Evolutionary conservation across 2,113 vertebrate species (phyloP), one percentile per base, ranked within the genome.

Genomic region (Plotosus lineatus): DNA sequence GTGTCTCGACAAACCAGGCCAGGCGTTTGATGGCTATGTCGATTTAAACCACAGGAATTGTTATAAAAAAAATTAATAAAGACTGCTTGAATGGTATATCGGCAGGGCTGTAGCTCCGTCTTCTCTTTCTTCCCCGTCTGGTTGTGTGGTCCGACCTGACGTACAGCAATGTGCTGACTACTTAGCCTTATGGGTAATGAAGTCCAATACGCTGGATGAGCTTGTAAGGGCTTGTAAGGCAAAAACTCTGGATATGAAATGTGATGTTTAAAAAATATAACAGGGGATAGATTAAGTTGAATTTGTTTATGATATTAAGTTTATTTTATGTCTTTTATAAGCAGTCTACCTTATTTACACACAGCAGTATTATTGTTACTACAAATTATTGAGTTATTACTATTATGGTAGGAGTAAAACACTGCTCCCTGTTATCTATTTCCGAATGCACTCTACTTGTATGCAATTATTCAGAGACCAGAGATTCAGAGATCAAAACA

Each of bases 51-150:
- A 75, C 63, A 85, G 84, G 78, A 87, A 86, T 78, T 77, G 51
- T 81, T 87, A 87, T 63, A 46, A 56, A 72, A 65, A 44, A 46
- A 85, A 88, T n/a, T 88, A 86, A 85, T 89, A 79, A 75, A 74
- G 84, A 85, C 88, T 81, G 85, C 83, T 91, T 89, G 91, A 88
- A 89, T 88, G 87, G 88, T 88, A 88, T 89, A 91, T 88, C 78
- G 55, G 82, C 85, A 87, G 85, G 66, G 68, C 68, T 88, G 88
- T 1, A 69, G 40, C 73, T 88, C 88, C 86, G 89, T 92, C 92
- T 93, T 91, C 90, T 80, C 92, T 94, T 92, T 93, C 93, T 94
- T 91, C 91, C 91, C 91, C 91, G 89, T 83, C 89, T 88, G 91
- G 87, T 88, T 89, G 92, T 89, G 88, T 88, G 87, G 90, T 85